Evolutionary conservation across 2,888 invertebrate genomes (phyloP), one percentile per base, ranked within the genome.

Genomic region (Nomada hirtipes): DNA sequence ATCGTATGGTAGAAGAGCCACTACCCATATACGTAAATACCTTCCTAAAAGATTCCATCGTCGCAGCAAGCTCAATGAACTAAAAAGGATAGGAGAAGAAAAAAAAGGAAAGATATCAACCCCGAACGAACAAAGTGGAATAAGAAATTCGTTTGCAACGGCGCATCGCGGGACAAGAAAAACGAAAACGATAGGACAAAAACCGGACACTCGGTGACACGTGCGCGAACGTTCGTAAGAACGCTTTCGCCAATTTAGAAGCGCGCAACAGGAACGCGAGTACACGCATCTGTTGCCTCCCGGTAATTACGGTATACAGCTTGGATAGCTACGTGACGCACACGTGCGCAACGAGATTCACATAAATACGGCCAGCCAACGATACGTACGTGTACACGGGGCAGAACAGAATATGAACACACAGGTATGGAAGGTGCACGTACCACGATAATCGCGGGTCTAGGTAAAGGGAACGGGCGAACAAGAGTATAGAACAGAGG

Each of bases 241-340:
- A 71, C 42, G 52, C 73, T 52, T 70, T 76, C 60, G 52, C 44
- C 53, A 42, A 52, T 60, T 76, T 71, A 55, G 63, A 63, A 76
- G 69, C 78, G 76, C 59, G 86, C 83, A 86, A 83, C 78, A 86
- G 53, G 71, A 42, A 81, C 71, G 81, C 78, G 78, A 76, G 76
- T 64, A 69, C 61, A 67, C 76, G 83, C 86, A 86, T 85, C 85
- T 85, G 85, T 85, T 85, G 85, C 80, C 86, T 77, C 65, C 44
- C 52, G 79, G 86, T 86, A 86, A 86, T 86, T 86, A 79, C 72
- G 50, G 52, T 61, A 47, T 50, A 73, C 74, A 60, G 70, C 70
- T 52, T 47, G 65, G 59, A 69, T 83, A 59, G 47, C 44, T 76
- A 61, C 44, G 47, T 44, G 67, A 69, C 71, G 63, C 65, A 84